These are phyloP conservation scores for Pammene aurita DNA, from an alignment of 2,888 invertebrate species.

Conservation along the genomic window DNA sequence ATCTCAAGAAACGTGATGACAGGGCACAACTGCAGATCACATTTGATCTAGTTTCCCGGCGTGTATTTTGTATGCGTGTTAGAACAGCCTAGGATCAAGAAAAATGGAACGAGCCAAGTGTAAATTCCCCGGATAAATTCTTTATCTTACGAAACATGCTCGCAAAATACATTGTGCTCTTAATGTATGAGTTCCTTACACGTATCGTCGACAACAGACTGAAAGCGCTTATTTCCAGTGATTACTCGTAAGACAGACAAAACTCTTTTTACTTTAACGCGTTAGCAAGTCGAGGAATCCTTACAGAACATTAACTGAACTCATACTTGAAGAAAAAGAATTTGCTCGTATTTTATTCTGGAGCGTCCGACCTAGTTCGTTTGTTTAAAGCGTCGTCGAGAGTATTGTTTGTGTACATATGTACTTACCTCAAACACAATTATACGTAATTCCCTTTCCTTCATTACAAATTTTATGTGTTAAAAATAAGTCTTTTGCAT, in stretches of 20 bases:
- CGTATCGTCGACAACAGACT: slow-evolving; percentile 38
- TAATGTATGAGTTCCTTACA: slow-evolving; percentile 38
- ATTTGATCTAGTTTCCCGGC: not conserved
- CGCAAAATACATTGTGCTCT: slow-evolving; percentile 45
- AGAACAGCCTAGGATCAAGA: slow-evolving; percentile 25
- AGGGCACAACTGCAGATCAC: not conserved
- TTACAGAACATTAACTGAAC: slow-evolving; percentile 28
- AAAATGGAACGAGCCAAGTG: slow-evolving; percentile 47
- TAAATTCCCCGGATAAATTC: slow-evolving; percentile 47
- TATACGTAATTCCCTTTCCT: not conserved
- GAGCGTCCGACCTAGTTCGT: not conserved
- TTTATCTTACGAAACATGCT: slow-evolving; percentile 48
- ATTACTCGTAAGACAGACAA: slow-evolving; percentile 36
- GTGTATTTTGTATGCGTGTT: not conserved
- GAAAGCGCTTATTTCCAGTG: slow-evolving; percentile 40
- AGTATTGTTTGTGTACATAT: not conserved
- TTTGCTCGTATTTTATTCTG: slow-evolving; percentile 12
- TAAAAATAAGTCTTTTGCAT: too few species aligned
- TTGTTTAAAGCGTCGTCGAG: not conserved
- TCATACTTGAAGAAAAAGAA: slow-evolving; percentile 22
- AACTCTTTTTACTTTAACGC: slow-evolving; percentile 30
- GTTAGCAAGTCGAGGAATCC: slow-evolving; percentile 25
- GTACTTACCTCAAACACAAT: not conserved
- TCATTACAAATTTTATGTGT: too few species aligned
- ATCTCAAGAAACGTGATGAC: too few species aligned